These are phyloP conservation scores for Threskiornis aethiopicus DNA, from an alignment of 2,797 vertebrate genomes.

Conservation along the genomic window DNA sequence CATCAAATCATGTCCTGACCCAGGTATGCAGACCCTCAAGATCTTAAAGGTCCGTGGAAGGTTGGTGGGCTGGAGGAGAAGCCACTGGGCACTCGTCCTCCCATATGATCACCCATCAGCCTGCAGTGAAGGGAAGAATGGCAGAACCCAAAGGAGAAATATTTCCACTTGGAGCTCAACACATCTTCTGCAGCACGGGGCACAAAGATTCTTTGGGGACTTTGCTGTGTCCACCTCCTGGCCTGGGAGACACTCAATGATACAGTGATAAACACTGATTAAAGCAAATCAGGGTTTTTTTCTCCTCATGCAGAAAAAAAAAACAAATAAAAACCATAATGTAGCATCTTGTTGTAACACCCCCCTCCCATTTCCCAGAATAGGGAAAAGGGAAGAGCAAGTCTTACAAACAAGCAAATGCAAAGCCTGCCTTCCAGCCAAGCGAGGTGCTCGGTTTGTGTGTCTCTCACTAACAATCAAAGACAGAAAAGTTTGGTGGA, in stretches of 20 bases:
- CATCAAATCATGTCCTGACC: neutral
- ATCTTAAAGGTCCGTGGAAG: neutral
- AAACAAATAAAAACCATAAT: neutral
- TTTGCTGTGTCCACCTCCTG: neutral
- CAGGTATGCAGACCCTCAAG: neutral
- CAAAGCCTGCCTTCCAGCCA: neutral
- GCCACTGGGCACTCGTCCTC: neutral
- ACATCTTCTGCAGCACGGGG: neutral
- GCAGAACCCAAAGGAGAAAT: neutral
- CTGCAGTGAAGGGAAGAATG: neutral
- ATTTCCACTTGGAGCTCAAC: neutral
- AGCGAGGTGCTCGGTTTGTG: neutral
- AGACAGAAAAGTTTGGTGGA: neutral
- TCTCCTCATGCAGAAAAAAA: neutral
- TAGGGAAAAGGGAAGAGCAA: accelerated
- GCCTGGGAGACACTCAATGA: neutral
- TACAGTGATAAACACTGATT: neutral
- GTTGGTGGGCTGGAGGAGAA: neutral
- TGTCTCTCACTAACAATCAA: neutral
- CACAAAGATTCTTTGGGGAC: neutral
- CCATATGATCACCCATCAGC: neutral
- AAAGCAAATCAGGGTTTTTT: neutral
- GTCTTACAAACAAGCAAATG: neutral
- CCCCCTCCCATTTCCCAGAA: accelerated
- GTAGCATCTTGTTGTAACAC: neutral